Base-by-base conservation (phyloP, 2,888 invertebrate species). In the Drosophila anomelani region DNA sequence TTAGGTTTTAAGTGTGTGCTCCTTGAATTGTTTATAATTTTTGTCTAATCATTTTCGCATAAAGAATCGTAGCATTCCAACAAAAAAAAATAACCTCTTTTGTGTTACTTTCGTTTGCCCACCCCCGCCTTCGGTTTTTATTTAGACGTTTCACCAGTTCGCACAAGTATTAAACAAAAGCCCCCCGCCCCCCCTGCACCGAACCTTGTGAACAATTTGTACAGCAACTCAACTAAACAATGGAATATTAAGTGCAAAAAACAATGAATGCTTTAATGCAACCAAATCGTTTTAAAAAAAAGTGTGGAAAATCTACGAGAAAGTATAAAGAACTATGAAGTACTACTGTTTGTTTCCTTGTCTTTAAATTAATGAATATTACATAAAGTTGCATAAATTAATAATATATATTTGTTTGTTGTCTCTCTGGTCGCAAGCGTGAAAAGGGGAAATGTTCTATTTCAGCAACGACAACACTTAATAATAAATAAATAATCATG, bases 41-140 rank as follows among this genome's bases (percentile, higher is more conserved):
- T 51, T 47, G 72, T 55, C 62, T 70, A 43, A 72, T 57, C 26
- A 67, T 59, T 64, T 55, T 83, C 78, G 62, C 81, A 84, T 80
- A 80, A 76, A 77, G 79, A 85, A 85, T 85, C 80, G 75, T 85
- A 83, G 85, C 85, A 85, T 85, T 85, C 85, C 88, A 88, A 83
- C 55, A 77, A 58, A 73, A 80, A 73, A 80, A 80, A 78, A 46
- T 46, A 46, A 46, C 44, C 26, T 59, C 17, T 59, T 58, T 67
- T 23, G 26, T 70, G 53, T 74, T 68, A 39, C 47, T 59, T 66
- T 66, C 57, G 62, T 61, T 72, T 74, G 70, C 73, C 69, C 66
- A 55, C 47, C 53, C 4, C 26, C 8, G 1, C 13, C 68, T 57
- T 64, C 64, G 67, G 26, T 26, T 70, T 70, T 66, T 44, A 38